Conservation (phyloP, 2,888 invertebrate species). For the Hybos culiciformis region DNA sequence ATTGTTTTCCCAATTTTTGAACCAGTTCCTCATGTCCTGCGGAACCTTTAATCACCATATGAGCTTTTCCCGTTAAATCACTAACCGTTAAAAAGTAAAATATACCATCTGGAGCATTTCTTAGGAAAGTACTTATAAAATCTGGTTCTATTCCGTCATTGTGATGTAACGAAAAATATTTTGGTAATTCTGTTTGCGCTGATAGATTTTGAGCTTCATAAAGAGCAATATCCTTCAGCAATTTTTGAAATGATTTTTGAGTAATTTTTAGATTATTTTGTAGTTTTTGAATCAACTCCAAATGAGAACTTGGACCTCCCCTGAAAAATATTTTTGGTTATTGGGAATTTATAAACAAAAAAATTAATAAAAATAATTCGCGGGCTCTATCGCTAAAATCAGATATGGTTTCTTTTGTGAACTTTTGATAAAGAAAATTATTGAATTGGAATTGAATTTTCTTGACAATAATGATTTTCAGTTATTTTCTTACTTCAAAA, state of each 20-base stretch:
- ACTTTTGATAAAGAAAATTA: too few relatives aligned
- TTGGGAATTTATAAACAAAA: background rate
- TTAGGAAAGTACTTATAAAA: conserved; percentile 55
- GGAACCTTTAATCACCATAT: conserved; percentile 39
- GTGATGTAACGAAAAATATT: conserved; percentile 45
- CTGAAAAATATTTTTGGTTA: conserved; percentile 31
- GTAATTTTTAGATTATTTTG: conserved; percentile 50
- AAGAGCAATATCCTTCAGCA: conserved; percentile 55
- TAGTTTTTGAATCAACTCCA: conserved; percentile 58
- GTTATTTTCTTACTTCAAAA: conserved; percentile 52
- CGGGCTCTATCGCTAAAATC: too few relatives aligned
- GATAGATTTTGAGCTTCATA: conserved; percentile 51
- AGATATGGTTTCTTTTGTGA: too few relatives aligned
- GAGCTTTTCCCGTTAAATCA: conserved; percentile 48
- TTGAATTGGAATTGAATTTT: too few relatives aligned
- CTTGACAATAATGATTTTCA: too few relatives aligned
- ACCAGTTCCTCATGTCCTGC: conserved; percentile 33
- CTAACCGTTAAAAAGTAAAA: conserved; percentile 57
- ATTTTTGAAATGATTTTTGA: conserved; percentile 49
- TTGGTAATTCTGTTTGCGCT: conserved; percentile 36
- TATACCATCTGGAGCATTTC: conserved; percentile 43
- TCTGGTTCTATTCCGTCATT: conserved; percentile 63
- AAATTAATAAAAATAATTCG: background rate
- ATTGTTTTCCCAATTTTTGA: conserved; percentile 35
- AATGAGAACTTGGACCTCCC: conserved; percentile 54